Conservation (phyloP, 2,888 invertebrate species). For the Pristionchus entomophagus region DNA sequence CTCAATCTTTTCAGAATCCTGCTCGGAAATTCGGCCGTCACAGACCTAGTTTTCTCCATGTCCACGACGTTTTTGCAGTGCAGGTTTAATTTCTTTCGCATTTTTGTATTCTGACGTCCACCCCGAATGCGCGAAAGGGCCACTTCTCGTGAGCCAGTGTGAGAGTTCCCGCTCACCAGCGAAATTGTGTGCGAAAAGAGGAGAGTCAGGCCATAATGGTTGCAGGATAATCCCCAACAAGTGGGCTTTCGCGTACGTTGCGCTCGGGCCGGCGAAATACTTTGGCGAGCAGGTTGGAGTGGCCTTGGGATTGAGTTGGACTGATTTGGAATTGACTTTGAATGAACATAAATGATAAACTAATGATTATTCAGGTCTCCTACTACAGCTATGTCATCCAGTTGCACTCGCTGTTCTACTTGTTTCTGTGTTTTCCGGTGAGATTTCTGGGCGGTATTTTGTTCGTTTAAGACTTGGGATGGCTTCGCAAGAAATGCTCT, state of each 20-base stretch:
- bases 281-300: conserved; percentile 52
- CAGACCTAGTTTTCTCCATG: conserved; percentile 38
- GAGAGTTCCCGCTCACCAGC: too few relatives aligned
- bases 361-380: conserved; percentile 31
- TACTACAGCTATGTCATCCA: conserved; percentile 52
- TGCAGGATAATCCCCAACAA: conserved; percentile 65
- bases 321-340: background rate
- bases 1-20: conserved; percentile 33
- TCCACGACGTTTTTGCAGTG: conserved; percentile 44
- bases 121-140: background rate
- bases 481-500: too few relatives aligned
- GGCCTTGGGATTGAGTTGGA: background rate
- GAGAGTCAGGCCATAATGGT: background rate
- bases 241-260: conserved; percentile 67
- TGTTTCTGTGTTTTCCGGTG: conserved; percentile 63
- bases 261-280: conserved; percentile 59
- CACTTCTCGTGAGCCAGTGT: background rate
- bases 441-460: too few relatives aligned
- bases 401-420: conserved; percentile 65
- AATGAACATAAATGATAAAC: background rate
- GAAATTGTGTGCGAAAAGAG: too few relatives aligned
- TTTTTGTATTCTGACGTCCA: background rate
- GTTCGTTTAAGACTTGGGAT: too few relatives aligned
- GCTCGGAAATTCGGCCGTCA: conserved; percentile 10
- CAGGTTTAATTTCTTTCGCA: conserved; percentile 19